These are phyloP conservation scores for Athalia circularis DNA, from an alignment of 2,888 invertebrate genomes.

Conservation along the genomic window DNA sequence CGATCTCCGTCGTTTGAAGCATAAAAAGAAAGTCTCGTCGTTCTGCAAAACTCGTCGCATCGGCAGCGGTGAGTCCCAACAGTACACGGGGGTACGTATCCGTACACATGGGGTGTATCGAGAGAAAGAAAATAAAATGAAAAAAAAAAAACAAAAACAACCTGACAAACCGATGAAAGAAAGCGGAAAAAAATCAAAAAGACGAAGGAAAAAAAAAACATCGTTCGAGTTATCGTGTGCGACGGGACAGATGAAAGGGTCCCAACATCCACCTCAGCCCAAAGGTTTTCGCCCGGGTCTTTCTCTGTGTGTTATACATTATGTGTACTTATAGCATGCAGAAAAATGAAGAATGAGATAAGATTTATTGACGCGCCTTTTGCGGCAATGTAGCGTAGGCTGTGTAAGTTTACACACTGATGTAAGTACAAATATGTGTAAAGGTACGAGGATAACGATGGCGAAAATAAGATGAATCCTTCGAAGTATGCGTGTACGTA, in stretches of 20 bases:
- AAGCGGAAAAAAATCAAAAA: neutral
- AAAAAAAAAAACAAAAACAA: conserved; percentile 7
- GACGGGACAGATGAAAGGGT: neutral
- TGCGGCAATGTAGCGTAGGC: neutral
- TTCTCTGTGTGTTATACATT: neutral
- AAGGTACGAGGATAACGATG: conserved; percentile 13
- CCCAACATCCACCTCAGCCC: no score
- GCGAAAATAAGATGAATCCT: neutral
- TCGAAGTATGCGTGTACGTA: neutral
- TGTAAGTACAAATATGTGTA: neutral
- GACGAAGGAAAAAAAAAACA: neutral
- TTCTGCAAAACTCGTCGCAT: no score
- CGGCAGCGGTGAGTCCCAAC: no score
- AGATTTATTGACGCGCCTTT: conserved; percentile 30
- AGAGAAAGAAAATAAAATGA: neutral
- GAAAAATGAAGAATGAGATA: conserved; percentile 24
- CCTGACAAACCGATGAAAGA: conserved; percentile 6
- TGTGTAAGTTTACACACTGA: no score
- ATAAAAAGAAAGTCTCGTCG: no score
- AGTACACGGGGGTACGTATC: no score
- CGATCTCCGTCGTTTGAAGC: no score
- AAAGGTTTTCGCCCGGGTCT: no score
- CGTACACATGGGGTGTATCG: neutral
- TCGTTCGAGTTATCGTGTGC: neutral
- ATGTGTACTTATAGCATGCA: neutral